Conservation (phyloP, 2,113 vertebrate species). For the Muntiacus reevesi region DNA sequence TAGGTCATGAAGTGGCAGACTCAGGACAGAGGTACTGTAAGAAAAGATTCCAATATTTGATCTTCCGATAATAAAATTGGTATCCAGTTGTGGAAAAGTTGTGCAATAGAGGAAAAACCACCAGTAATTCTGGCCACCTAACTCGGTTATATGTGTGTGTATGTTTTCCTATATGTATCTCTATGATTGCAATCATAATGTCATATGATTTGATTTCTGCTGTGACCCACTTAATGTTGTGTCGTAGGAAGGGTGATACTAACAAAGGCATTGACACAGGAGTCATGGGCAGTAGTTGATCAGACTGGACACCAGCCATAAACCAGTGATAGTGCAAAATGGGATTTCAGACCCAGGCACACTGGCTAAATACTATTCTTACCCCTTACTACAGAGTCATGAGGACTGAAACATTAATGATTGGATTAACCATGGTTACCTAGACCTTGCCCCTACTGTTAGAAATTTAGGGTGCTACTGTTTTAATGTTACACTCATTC, state of each 20-base stretch:
- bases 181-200: background rate
- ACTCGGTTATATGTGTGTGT: background rate
- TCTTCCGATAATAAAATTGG: background rate
- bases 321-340: too few species aligned
- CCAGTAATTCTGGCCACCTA: background rate
- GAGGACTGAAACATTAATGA: background rate
- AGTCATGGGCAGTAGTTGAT: background rate
- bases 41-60: background rate
- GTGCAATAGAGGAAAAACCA: background rate
- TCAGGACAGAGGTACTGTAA: background rate
- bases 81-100: background rate
- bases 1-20: background rate
- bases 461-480: background rate
- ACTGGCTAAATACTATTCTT: background rate
- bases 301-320: background rate
- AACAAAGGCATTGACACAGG: background rate
- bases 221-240: background rate
- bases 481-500: background rate
- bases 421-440: background rate
- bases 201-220: background rate
- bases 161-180: background rate
- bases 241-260: background rate
- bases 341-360: too few species aligned
- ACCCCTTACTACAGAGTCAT: background rate
- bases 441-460: background rate